Base-by-base conservation (phyloP, 92 coral and sea anemone species). In the Phenganax marumi region DNA sequence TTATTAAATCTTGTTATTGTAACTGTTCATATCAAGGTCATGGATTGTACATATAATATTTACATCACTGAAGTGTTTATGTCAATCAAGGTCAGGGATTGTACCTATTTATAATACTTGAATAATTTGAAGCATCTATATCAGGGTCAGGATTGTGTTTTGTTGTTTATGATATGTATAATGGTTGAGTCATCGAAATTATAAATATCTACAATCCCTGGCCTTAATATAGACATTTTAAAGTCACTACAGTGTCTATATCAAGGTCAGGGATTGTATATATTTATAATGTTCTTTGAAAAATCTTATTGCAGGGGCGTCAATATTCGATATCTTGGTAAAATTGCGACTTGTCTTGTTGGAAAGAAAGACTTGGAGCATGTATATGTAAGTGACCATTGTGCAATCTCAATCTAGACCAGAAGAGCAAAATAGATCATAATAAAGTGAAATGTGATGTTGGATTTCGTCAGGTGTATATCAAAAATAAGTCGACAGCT, bases 271-370 rank as follows among this genome's bases (percentile, higher is more conserved):
- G 43, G n/a, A n/a, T n/a, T n/a, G n/a, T n/a, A n/a, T n/a, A n/a
- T 10, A 66, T 3, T 66, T 11, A 23, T 11, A 13, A 17, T 10
- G 51, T 68, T 68, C n/a, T 13, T 22, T 46, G 18, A 19, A 25
- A 0, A 13, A 26, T 81, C 21, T 43, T 3, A 12, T 53, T 52
- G 0, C 76, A 96, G 99, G 87, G 99, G 99, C 11, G 88, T 96
- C 54, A 96, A 96, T 84, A 85, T 91, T 63, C 77, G 99, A 56
- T 96, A 96, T 75, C 89, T 96, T 70, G 99, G 99, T n/a, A 92
- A 95, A 72, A 82, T 92, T 23, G 90, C 97, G 18, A 58, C 82
- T 6, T 71, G 90, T 76, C 75, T 92, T 26, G 87, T 96, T 12
- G 82, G 89, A 63, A 84, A 91, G 55, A 87, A 87, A 12, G 99